Evolutionary conservation across 1,140 invertebrate genomes (phyloP), one percentile per base, ranked within the genome.

Genomic region (Drosophila truncata): DNA sequence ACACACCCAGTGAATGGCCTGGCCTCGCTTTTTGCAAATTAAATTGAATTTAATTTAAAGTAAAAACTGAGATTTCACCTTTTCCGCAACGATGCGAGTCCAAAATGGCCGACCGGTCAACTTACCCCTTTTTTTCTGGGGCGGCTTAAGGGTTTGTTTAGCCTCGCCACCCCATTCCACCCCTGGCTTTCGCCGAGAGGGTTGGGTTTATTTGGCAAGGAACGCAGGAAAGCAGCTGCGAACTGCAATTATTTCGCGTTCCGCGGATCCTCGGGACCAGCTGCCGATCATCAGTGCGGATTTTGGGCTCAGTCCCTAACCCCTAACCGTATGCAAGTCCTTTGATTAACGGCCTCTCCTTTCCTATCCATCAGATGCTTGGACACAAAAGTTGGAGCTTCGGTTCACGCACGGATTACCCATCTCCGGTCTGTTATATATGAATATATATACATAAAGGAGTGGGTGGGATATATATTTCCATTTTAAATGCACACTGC

Each of bases 401-500:
- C 64, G 70, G 33, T 46, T 33, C 29, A 42, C 49, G 67, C 47
- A 44, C 37, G 41, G 46, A 70, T 70, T 66, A 70, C 62, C 61
- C 65, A 65, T 25, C 25, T 20, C 16, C 9, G 2, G 14, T 5
- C 33, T 35, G 3, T 46, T 46, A 42, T 52, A 47, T 61, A 66
- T n/a, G n/a, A n/a, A n/a, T 18, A 47, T 52, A 41, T 55, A 57
- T 58, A 50, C 5, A 50, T 31, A 29, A 18, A 7, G 35, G 52
- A 20, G 42, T 42, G 62, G 47, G 14, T 44, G 64, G 25, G 41
- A 64, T 76, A 75, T 62, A 75, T 60, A 59, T 83, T 70, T 80
- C 49, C 84, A 83, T 88, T 88, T 80, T 57, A 87, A 78, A 88
- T 88, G 70, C 80, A 72, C 70, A 58, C 63, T 72, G 82, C 76